Conservation (phyloP, 2,113 vertebrate genomes). For the Anser cygnoides region DNA sequence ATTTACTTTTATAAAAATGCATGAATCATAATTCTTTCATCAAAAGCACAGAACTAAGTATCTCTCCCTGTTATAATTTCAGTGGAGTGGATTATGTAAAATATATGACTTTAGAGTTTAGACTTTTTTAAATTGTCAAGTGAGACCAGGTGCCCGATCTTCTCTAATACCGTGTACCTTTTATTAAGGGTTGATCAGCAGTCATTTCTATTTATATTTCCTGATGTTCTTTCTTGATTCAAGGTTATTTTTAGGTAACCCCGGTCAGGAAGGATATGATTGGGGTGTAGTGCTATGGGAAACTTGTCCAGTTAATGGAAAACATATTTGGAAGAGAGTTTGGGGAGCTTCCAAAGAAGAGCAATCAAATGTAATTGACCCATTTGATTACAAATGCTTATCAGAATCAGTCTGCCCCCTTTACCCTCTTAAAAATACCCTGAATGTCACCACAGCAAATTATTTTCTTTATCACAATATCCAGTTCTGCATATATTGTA, state of each 20-base stretch:
- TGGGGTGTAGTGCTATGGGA: conserved; percentile 68
- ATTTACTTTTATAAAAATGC: neutral
- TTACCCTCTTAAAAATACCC: neutral
- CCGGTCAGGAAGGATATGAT: conserved; percentile 78
- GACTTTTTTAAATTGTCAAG: conserved; percentile 48
- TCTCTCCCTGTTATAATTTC: neutral
- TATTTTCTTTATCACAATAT: neutral
- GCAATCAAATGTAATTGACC: neutral
- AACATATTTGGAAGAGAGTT: conserved; percentile 48
- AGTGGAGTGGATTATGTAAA: neutral
- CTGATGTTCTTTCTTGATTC: conserved; percentile 56
- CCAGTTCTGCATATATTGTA: neutral
- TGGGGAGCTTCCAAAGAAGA: conserved; percentile 1
- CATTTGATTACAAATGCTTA: neutral
- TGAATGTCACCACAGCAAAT: neutral
- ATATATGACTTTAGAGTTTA: conserved; percentile 34
- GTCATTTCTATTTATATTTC: conserved; percentile 63
- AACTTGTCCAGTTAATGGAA: conserved; percentile 54
- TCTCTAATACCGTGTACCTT: conserved; percentile 8
- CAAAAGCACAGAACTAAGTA: neutral
- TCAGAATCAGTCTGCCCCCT: neutral
- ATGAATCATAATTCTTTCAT: neutral
- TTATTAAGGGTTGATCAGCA: conserved; percentile 27
- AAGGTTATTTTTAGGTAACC: conserved; percentile 72
- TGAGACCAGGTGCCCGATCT: conserved; percentile 7